Conservation (phyloP, 2,797 vertebrate species). For the Xerus rutilus region DNA sequence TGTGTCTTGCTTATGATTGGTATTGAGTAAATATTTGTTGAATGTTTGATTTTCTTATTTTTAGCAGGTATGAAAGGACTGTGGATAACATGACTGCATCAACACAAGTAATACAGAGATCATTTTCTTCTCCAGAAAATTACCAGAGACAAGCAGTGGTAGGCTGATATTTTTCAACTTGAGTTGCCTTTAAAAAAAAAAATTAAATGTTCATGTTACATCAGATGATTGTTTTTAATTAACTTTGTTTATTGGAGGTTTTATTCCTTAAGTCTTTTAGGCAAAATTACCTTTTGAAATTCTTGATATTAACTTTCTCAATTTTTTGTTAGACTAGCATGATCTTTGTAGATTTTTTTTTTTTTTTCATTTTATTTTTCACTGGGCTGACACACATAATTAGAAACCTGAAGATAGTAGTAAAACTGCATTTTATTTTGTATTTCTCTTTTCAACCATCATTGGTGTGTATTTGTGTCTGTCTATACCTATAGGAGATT, state of each 20-base stretch:
- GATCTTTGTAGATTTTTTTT: constrained; percentile 3
- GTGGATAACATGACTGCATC: constrained; percentile 82
- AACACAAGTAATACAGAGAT: constrained; percentile 87
- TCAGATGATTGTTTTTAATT: constrained; percentile 16
- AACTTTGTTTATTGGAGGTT: background rate
- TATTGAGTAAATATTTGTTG: background rate
- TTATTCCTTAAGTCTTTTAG: background rate
- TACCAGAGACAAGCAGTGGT: constrained; percentile 95
- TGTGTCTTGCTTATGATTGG: background rate
- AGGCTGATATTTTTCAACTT: constrained; percentile 59
- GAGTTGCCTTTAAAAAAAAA: constrained; percentile 36
- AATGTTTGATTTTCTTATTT: constrained; percentile 58
- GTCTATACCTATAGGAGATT: background rate
- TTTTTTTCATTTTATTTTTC: constrained; percentile 14
- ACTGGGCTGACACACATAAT: background rate
- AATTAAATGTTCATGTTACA: background rate
- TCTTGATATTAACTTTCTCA: background rate
- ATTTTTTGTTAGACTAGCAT: constrained; percentile 40
- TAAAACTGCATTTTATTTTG: background rate
- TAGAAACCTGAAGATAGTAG: background rate
- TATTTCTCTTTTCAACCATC: constrained; percentile 3
- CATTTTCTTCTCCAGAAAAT: constrained; percentile 90
- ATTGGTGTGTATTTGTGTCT: background rate
- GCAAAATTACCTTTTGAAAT: background rate
- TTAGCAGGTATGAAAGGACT: constrained; percentile 86